Evolutionary conservation across 2,888 invertebrate species (phyloP).

Genomic region (Erebia aethiops): DNA sequence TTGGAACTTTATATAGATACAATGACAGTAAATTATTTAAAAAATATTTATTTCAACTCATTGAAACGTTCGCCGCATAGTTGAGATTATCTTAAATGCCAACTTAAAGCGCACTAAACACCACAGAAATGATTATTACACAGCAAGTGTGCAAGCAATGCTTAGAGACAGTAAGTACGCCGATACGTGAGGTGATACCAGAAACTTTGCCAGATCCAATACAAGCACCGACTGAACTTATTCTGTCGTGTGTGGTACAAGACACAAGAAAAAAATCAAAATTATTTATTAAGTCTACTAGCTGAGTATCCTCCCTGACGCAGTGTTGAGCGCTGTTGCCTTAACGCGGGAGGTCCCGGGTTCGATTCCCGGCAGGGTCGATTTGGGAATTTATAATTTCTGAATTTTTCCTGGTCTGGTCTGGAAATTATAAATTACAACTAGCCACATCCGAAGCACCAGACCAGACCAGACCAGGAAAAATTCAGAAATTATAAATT

Average conservation of each 20-base stretch:
- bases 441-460: too few relatives aligned
- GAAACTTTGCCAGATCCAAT: conserved; percentile 62
- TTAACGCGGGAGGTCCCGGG: too few relatives aligned
- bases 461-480: too few relatives aligned
- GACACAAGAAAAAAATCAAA: background rate
- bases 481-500: too few relatives aligned
- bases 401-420: too few relatives aligned
- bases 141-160: conserved; percentile 14
- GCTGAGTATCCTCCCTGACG: too few relatives aligned
- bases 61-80: background rate
- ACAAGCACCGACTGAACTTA: conserved; percentile 61
- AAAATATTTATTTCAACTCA: background rate
- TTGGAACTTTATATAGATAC: too few relatives aligned
- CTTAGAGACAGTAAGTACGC: conserved; percentile 25
- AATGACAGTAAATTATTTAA: background rate
- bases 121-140: conserved; percentile 10
- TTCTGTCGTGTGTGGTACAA: conserved; percentile 44
- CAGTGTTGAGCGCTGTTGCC: too few relatives aligned
- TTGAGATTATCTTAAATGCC: conserved; percentile 10
- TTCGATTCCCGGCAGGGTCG: too few relatives aligned
- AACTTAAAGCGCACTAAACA: conserved; percentile 4
- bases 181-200: conserved; percentile 56
- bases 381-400: too few relatives aligned
- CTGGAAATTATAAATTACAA: too few relatives aligned
- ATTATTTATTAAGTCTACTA: background rate